Percentiles rank a stretch among this genome's conserved stretches.
Evolutionary conservation across 2,888 invertebrate genomes (phyloP).

Genomic region (Augochlorella aurata): DNA sequence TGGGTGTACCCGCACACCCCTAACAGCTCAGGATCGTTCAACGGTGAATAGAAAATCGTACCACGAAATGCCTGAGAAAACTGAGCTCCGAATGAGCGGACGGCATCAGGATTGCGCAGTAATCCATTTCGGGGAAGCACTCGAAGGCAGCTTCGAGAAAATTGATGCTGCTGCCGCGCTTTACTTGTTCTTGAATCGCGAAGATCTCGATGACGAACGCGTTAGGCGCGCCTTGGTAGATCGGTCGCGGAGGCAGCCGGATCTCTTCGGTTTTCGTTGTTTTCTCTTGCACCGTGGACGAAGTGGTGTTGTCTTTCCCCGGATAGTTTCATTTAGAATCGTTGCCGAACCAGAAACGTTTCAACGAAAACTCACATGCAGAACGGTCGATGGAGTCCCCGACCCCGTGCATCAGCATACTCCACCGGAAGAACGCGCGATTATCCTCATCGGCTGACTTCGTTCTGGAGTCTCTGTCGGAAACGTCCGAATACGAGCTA

Average conservation of each 20-base stretch:
- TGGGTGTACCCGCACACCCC: too few relatives aligned
- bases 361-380: slow-evolving; percentile 33
- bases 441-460: not conserved
- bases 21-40: not conserved
- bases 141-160: slow-evolving; percentile 87
- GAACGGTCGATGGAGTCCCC: slow-evolving; percentile 15
- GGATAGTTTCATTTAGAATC: not conserved
- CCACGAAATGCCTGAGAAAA: slow-evolving; percentile 85
- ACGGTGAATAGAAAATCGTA: slow-evolving; percentile 66
- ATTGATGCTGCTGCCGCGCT: slow-evolving; percentile 83
- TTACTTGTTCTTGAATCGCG: slow-evolving; percentile 83
- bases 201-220: slow-evolving; percentile 86
- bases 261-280: not conserved
- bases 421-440: slow-evolving; percentile 11
- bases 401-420: slow-evolving; percentile 18
- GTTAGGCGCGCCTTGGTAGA: slow-evolving; percentile 82
- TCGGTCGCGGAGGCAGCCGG: not conserved
- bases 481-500: not conserved
- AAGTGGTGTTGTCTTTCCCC: not conserved
- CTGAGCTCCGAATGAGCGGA: slow-evolving; percentile 83
- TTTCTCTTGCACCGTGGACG: slow-evolving; percentile 4
- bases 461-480: not conserved
- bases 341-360: too few relatives aligned
- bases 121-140: slow-evolving; percentile 86
- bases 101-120: slow-evolving; percentile 85